phyloP scores from a whole-genome alignment of 1,140 invertebrate genomes.

The Diorhabda carinulata region DNA sequence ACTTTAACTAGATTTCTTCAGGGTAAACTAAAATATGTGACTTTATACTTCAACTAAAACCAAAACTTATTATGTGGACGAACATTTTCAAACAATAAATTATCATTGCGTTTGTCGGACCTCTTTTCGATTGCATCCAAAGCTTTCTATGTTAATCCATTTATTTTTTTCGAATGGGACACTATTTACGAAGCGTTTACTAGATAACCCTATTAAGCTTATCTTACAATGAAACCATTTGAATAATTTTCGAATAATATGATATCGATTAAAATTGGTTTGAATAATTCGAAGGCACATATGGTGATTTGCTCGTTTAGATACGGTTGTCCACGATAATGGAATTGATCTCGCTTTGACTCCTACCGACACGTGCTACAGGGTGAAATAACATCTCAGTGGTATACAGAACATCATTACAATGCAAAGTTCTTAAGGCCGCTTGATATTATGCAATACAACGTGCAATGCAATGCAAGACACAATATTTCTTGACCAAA shows the following conservation, averaged over 20 bases:
- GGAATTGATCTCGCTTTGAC: constrained; percentile 6
- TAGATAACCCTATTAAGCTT: constrained; percentile 6
- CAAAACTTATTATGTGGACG: too few species aligned
- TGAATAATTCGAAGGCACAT: constrained; percentile 10
- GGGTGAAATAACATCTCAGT: background rate
- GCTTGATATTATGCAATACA: too few species aligned
- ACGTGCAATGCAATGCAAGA: too few species aligned
- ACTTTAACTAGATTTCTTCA: too few species aligned
- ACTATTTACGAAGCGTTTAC: background rate
- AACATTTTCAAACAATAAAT: too few species aligned
- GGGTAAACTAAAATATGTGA: too few species aligned
- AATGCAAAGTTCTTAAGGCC: too few species aligned
- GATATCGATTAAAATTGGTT: constrained; percentile 8
- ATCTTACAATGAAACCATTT: constrained; percentile 15
- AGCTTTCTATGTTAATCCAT: background rate
- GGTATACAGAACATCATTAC: too few species aligned
- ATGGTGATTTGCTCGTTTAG: constrained; percentile 8
- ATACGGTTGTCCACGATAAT: constrained; percentile 6
- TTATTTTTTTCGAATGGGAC: background rate
- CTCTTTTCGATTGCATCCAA: background rate
- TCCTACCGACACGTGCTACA: constrained; percentile 3
- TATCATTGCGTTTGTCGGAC: background rate
- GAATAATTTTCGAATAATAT: constrained; percentile 17
- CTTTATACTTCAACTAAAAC: too few species aligned
- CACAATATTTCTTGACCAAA: too few species aligned